Base-by-base conservation (phyloP, 2,797 vertebrate genomes). In the Cheirogaleus major region DNA sequence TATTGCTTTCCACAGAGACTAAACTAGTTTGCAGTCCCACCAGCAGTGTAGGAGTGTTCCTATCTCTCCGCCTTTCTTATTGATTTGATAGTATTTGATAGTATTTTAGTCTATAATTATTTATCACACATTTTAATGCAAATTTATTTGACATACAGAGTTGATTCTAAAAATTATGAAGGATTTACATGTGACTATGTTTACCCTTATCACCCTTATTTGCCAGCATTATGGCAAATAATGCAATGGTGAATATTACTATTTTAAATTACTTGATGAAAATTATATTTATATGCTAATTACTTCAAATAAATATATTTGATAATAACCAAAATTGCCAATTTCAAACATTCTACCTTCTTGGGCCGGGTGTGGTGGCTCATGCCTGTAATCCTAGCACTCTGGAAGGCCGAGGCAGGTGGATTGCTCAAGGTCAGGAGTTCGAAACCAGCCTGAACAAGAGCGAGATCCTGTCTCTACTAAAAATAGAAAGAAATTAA, bases 31-130 rank as follows among this genome's bases (percentile, higher is more conserved):
- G n/a, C n/a, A n/a, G n/a, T n/a, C n/a, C n/a, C n/a, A n/a, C n/a
- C n/a, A n/a, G n/a, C n/a, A n/a, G n/a, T n/a, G n/a, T n/a, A n/a
- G n/a, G n/a, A n/a, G n/a, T n/a, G n/a, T n/a, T n/a, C n/a, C n/a
- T n/a, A n/a, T n/a, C n/a, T n/a, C n/a, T n/a, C n/a, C n/a, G n/a
- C n/a, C n/a, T n/a, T n/a, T n/a, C n/a, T n/a, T n/a, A n/a, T n/a
- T n/a, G n/a, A n/a, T n/a, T n/a, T n/a, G n/a, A n/a, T n/a, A n/a
- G n/a, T 43, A 45, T 89, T 79, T 81, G 35, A 63, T 63, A 63
- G 57, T 23, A 43, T 79, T 81, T 95, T 76, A 93, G 18, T 30
- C 81, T 91, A 86, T 81, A 72, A 82, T 96, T 88, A 50, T 94
- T 73, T 86, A 81, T 69, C 43, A 75, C 2, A 73, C 5, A 88